Evolutionary conservation across 2,888 invertebrate genomes (phyloP), one percentile per base, ranked within the genome.

Genomic region (Drosophila anomalata): DNA sequence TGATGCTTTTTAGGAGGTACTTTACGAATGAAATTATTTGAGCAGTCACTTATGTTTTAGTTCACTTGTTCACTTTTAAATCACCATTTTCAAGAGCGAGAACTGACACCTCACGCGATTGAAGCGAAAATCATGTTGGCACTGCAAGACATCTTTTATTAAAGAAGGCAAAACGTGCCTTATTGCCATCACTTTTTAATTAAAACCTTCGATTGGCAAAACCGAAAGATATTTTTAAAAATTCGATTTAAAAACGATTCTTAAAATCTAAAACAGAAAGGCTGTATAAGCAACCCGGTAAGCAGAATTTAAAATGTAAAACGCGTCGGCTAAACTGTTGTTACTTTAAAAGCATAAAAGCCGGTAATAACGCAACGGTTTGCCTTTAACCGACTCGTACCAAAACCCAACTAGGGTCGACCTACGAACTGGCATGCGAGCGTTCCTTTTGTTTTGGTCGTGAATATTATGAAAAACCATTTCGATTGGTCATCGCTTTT

Each of bases 41-140:
- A 72, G 69, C 60, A 63, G 44, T 53, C 44, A 51, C 50, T 14
- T 78, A 78, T 76, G 62, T 76, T 80, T 70, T 33, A 74, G 52
- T 69, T 71, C 73, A 77, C 75, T 79, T 80, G 75, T 71, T 76
- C 73, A 65, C 69, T 86, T 76, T 62, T 22, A 8, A n/a, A n/a
- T 26, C 46, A 66, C 41, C 39, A 46, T 47, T 39, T 36, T 36
- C 39, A n/a, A 51, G 50, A 20, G 2, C 33, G 3, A 24, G 29
- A 12, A 44, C 36, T 52, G 14, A 5, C 57, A 57, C 47, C 8
- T 9, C 22, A 5, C 4, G 5, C 22, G 5, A 24, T 24, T 4
- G 22, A 24, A 24, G 22, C 22, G 22, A 24, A 4, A 29, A 20
- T 31, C 17, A 47, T 31, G 39, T 39, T 31, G 24, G 12, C n/a